phyloP scores from a whole-genome alignment of 1,140 invertebrate genomes.

The Drosophila burlai region DNA sequence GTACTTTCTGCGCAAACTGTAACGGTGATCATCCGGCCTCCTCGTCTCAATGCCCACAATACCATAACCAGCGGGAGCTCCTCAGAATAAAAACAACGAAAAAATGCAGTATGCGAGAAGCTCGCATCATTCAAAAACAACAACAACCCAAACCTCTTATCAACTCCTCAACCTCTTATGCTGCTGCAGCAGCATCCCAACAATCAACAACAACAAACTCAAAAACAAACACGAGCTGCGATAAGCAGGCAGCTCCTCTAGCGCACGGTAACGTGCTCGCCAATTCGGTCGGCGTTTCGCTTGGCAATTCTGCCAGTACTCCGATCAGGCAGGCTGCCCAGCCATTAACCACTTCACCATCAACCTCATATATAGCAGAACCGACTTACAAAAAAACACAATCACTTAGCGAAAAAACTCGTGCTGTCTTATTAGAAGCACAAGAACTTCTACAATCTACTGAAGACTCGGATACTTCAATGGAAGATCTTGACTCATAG shows the following conservation, averaged over 20 bases:
- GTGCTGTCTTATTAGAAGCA: not conserved
- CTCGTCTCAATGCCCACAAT: not conserved
- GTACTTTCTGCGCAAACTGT: not conserved
- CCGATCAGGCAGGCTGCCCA: no score
- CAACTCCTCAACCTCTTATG: not conserved
- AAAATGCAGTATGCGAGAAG: not conserved
- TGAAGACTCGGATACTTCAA: not conserved
- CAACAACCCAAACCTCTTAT: not conserved
- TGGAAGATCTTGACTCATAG: no score
- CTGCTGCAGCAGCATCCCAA: no score
- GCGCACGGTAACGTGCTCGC: no score
- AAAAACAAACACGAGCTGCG: not conserved
- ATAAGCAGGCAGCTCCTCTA: not conserved
- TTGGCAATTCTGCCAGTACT: no score
- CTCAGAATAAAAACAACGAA: not conserved
- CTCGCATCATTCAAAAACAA: not conserved
- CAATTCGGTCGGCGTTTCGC: no score
- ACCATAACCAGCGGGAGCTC: not conserved
- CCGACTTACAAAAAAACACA: no score
- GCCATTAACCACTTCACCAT: no score
- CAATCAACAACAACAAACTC: no score
- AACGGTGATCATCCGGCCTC: not conserved
- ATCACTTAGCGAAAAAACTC: no score
- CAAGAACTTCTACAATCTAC: not conserved
- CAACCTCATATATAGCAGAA: no score